Percentiles rank a stretch among this genome's conserved stretches.
These are phyloP conservation scores for Rhamnusium bicolor DNA, from an alignment of 2,888 invertebrate species.

Conservation along the genomic window DNA sequence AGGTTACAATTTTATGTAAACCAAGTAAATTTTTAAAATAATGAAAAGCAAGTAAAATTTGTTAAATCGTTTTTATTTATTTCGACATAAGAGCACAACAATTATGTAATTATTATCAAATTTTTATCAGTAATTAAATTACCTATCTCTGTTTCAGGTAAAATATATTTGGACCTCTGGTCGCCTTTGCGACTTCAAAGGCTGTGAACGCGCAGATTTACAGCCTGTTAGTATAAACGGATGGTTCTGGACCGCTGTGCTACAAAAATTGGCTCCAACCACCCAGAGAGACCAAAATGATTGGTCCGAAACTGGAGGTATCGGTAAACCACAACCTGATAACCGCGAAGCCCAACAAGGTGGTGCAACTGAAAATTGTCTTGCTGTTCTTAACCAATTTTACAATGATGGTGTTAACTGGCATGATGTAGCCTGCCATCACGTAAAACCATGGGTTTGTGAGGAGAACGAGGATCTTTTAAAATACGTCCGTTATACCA, in stretches of 20 bases:
- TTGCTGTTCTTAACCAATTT: constrained; percentile 90
- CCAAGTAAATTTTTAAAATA: no score
- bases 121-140: no score
- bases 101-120: no score
- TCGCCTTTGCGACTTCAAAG: constrained; percentile 91
- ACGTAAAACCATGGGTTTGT: constrained; percentile 90
- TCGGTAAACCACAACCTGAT: constrained; percentile 90
- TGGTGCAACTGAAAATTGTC: constrained; percentile 87
- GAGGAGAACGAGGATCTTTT: constrained; percentile 91
- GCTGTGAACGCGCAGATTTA: constrained; percentile 89
- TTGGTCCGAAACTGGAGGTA: constrained; percentile 91
- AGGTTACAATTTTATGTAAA: no score
- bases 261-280: constrained; percentile 88
- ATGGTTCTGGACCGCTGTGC: constrained; percentile 94
- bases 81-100: no score
- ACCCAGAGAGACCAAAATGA: constrained; percentile 88
- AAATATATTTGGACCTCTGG: constrained; percentile 95
- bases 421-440: constrained; percentile 94
- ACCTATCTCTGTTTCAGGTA: constrained; percentile 75
- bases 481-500: constrained; percentile 81
- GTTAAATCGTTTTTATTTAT: no score
- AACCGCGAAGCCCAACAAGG: constrained; percentile 87
- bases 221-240: constrained; percentile 87
- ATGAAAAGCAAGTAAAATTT: no score
- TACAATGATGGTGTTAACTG: constrained; percentile 93